These are phyloP conservation scores for Phalanger gymnotis DNA, from an alignment of 2,797 vertebrate genomes.

Conservation along the genomic window DNA sequence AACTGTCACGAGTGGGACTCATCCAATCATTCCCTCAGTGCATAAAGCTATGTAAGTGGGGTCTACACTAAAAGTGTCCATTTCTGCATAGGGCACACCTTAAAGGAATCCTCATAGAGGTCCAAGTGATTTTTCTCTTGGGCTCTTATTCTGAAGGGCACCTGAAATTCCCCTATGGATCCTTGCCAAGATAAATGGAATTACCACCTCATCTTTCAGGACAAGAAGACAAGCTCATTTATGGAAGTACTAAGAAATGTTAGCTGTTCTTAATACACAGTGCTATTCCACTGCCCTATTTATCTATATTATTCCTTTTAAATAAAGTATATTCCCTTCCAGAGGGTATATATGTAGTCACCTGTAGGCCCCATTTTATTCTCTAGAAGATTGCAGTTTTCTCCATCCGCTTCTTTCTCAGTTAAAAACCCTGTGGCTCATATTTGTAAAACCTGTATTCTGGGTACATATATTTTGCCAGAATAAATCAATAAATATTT, in stretches of 20 bases:
- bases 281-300: background rate
- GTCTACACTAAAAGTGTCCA: background rate
- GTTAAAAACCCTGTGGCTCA: background rate
- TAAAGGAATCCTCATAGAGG: background rate
- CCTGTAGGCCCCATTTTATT: background rate
- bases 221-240: background rate
- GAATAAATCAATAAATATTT: background rate
- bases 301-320: background rate
- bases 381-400: background rate
- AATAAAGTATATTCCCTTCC: background rate
- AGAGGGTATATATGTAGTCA: background rate
- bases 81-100: background rate
- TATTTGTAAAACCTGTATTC: background rate
- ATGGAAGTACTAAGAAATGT: background rate
- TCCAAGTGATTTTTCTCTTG: background rate
- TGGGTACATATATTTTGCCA: background rate
- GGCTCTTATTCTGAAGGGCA: background rate
- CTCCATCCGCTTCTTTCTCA: background rate
- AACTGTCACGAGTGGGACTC: background rate
- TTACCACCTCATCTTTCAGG: background rate
- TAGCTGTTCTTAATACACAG: background rate
- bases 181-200: background rate
- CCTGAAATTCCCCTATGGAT: background rate
- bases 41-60: background rate
- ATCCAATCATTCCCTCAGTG: background rate